Percentiles rank a stretch among this genome's conserved stretches.
Evolutionary conservation across 2,888 invertebrate genomes (phyloP).

Genomic region (Perizoma flavofasciatum): DNA sequence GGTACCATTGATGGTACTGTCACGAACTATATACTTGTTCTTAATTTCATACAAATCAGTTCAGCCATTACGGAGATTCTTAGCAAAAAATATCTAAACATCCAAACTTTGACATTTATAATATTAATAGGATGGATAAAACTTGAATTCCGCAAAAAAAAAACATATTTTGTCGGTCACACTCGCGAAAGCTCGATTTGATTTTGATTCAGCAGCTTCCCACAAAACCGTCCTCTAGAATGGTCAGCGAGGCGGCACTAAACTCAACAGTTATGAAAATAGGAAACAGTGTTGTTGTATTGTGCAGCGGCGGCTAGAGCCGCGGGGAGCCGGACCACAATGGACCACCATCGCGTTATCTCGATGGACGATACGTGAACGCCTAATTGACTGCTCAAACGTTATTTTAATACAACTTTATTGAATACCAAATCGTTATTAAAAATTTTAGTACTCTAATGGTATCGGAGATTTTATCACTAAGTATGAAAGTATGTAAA

Average conservation of each 20-base stretch:
- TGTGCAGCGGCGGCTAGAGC: conserved; percentile 61
- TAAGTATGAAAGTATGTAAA: conserved; percentile 12
- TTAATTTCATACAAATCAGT: no score
- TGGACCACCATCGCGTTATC: conserved; percentile 81
- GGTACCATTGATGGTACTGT: no score
- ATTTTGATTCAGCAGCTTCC: conserved; percentile 59
- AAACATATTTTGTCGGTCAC: not conserved
- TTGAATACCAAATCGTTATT: conserved; percentile 57
- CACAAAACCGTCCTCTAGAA: conserved; percentile 69
- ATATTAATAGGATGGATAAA: no score
- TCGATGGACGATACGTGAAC: conserved; percentile 78
- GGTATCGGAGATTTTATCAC: conserved; percentile 43
- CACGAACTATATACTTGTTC: not conserved
- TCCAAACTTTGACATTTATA: no score
- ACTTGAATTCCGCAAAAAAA: not conserved
- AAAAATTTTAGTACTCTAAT: conserved; percentile 40
- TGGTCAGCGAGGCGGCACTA: conserved; percentile 74
- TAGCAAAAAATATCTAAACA: no score
- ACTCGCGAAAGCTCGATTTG: conserved; percentile 12
- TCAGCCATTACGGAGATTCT: no score
- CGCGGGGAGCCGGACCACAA: conserved; percentile 71
- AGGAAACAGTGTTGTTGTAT: conserved; percentile 72
- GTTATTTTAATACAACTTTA: conserved; percentile 78
- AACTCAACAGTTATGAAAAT: conserved; percentile 75
- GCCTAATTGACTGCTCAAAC: conserved; percentile 82